Percentiles rank a stretch among this genome's conserved stretches.
Conservation (phyloP, 2,113 vertebrate genomes). For the Cervus canadensis region DNA sequence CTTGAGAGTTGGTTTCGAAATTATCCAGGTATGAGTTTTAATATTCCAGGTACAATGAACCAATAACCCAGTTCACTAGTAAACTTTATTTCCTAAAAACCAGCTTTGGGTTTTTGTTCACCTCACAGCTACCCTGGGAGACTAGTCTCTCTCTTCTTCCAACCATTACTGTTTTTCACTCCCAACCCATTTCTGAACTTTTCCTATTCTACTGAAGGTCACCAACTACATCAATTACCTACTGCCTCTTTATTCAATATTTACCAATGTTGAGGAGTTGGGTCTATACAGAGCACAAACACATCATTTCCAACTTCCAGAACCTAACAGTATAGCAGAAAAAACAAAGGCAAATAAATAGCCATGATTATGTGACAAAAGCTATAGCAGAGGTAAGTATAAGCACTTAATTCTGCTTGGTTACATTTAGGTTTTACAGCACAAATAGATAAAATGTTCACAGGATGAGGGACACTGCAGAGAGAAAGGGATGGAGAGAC, state of each 20-base stretch:
- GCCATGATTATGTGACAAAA: neutral
- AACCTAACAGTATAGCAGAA: neutral
- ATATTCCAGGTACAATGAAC: neutral
- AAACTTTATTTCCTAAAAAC: neutral
- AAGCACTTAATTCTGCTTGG: neutral
- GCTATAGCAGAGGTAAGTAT: neutral
- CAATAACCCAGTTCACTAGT: neutral
- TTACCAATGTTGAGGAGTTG: neutral
- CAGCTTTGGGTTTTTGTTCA: neutral
- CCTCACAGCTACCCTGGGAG: neutral
- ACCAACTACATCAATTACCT: neutral
- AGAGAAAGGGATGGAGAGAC: neutral
- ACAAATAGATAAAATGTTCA: neutral
- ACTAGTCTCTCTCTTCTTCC: neutral
- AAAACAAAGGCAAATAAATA: constrained; percentile 7
- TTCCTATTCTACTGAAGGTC: neutral
- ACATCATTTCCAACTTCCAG: neutral
- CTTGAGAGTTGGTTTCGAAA: neutral
- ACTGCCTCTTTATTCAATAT: constrained; percentile 13
- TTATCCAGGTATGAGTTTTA: neutral
- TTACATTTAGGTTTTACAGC: neutral
- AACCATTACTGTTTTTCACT: neutral
- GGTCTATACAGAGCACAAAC: neutral
- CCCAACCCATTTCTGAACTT: neutral
- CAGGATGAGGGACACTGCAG: neutral